phyloP scores from a whole-genome alignment of 2,113 vertebrate species.

The Galeopterus variegatus region DNA sequence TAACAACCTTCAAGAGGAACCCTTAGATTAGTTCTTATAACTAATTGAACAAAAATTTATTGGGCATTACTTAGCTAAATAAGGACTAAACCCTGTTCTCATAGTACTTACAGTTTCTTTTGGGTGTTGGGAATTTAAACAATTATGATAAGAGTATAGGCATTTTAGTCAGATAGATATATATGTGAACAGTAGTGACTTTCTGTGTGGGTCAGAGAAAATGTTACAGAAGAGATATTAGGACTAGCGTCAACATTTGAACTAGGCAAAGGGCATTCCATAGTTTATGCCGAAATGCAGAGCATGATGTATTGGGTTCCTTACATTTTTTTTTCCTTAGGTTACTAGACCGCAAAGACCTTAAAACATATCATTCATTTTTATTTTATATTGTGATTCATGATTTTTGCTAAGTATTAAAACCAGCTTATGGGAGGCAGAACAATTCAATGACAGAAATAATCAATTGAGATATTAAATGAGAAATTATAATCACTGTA shows the following conservation, averaged over 20 bases:
- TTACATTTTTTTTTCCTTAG: background rate
- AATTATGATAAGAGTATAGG: background rate
- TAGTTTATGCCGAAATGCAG: background rate
- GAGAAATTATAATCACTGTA: background rate
- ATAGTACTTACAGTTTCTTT: background rate
- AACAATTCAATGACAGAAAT: background rate
- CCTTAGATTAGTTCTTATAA: background rate
- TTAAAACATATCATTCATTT: background rate
- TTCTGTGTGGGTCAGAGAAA: background rate
- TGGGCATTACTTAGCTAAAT: background rate
- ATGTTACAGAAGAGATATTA: background rate
- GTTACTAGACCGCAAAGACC: background rate
- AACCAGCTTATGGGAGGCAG: background rate
- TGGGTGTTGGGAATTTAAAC: background rate
- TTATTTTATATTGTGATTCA: constrained; percentile 53
- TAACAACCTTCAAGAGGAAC: background rate
- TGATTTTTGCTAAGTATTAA: background rate
- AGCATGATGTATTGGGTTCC: background rate
- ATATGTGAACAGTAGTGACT: background rate
- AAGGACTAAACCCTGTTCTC: background rate
- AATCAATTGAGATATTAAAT: background rate
- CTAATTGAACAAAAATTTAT: background rate
- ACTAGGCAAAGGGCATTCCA: background rate
- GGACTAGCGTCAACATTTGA: background rate
- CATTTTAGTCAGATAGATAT: background rate